Percentiles rank a stretch among this genome's conserved stretches.
These are phyloP conservation scores for Callocephalon fimbriatum DNA, from an alignment of 2,113 vertebrate species.

Conservation along the genomic window DNA sequence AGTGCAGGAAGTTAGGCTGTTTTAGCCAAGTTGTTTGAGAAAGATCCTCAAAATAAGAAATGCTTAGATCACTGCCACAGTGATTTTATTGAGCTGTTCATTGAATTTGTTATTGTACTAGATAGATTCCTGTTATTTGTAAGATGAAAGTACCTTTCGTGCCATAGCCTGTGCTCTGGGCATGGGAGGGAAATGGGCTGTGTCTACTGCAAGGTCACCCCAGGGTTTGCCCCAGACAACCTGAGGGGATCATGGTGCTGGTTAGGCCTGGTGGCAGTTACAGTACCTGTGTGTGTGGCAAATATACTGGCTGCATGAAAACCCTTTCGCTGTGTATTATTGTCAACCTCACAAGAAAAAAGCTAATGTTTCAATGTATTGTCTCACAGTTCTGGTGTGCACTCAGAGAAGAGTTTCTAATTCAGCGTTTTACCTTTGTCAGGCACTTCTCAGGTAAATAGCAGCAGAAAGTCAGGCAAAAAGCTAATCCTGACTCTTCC, in stretches of 20 bases:
- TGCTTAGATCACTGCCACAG: not conserved
- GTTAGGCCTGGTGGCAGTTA: not conserved
- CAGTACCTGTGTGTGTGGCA: not conserved
- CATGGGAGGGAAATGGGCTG: not conserved
- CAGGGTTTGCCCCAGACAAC: rapidly evolving
- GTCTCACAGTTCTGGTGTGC: not conserved
- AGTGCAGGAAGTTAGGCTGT: not conserved
- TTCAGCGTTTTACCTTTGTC: not conserved
- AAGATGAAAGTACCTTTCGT: not conserved
- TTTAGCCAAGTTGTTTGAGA: not conserved
- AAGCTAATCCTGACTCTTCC: not conserved
- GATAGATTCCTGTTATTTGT: not conserved
- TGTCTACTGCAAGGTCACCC: rapidly evolving
- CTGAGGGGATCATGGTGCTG: rapidly evolving
- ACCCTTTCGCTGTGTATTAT: not conserved
- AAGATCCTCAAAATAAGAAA: not conserved
- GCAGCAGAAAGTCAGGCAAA: not conserved
- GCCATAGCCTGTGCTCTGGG: no score
- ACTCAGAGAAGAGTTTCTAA: not conserved
- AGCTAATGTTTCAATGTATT: not conserved
- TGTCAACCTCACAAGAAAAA: not conserved
- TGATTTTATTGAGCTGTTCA: not conserved
- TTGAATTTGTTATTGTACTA: not conserved
- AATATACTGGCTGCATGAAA: not conserved
- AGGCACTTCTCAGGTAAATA: not conserved